Evolutionary conservation across 2,113 vertebrate species (phyloP).

Genomic region (Actenoides hombroni): DNA sequence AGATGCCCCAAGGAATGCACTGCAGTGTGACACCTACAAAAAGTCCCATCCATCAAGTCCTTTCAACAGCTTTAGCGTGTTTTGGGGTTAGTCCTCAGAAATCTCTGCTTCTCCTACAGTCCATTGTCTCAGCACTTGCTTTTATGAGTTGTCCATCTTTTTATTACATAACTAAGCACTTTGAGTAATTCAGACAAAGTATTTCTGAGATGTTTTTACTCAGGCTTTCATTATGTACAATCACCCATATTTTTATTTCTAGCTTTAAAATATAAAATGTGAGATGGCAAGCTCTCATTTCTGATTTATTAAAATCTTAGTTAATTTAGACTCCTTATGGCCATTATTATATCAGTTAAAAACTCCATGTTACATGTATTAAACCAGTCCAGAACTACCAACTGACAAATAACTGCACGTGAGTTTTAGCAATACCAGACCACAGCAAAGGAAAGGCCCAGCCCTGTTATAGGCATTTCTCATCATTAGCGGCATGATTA

Average conservation of each 20-base stretch:
- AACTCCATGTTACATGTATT: neutral
- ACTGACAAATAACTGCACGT: neutral
- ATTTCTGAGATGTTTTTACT: neutral
- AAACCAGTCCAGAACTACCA: neutral
- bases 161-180: neutral
- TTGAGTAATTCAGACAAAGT: neutral
- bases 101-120: neutral
- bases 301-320: neutral
- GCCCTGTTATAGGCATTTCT: neutral
- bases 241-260: neutral
- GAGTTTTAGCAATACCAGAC: neutral
- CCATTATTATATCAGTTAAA: neutral
- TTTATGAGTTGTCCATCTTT: neutral
- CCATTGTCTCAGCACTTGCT: neutral
- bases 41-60: neutral
- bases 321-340: neutral
- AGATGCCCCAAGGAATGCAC: neutral
- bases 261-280: neutral
- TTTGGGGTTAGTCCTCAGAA: neutral
- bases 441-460: neutral
- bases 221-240: neutral
- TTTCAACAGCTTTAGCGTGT: neutral
- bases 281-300: neutral
- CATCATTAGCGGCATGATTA: neutral
- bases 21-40: neutral